Evolutionary conservation across 2,888 invertebrate species (phyloP).

Genomic region (Magallana nippona): DNA sequence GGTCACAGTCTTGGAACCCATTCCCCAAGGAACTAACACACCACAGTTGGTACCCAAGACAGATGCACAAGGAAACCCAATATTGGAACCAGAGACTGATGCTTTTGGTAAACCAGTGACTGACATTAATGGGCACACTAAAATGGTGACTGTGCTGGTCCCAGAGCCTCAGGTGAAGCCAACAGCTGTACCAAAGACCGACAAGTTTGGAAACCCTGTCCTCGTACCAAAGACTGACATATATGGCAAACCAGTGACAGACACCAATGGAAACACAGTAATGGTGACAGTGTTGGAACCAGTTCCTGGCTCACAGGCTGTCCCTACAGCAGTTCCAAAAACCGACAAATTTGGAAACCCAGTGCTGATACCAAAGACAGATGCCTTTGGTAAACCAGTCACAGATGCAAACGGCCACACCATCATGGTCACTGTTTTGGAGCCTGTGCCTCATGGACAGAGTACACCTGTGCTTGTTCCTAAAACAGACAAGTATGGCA

Average conservation of each 20-base stretch:
- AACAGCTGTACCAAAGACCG: slow-evolving; percentile 36
- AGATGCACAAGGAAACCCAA: slow-evolving; percentile 36
- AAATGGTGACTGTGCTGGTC: not conserved
- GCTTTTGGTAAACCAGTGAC: slow-evolving; percentile 39
- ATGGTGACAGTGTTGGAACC: slow-evolving; percentile 19
- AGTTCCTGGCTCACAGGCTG: slow-evolving; percentile 1
- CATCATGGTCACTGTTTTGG: not conserved
- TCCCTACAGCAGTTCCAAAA: slow-evolving; percentile 49
- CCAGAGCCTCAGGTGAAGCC: slow-evolving; percentile 19
- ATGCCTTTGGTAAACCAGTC: slow-evolving; percentile 32
- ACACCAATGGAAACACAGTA: slow-evolving; percentile 24
- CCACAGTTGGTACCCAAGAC: slow-evolving; percentile 12
- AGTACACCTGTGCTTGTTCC: slow-evolving; percentile 38
- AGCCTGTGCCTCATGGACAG: slow-evolving; percentile 39
- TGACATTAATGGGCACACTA: slow-evolving; percentile 20
- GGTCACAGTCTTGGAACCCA: slow-evolving; percentile 8
- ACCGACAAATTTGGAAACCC: slow-evolving; percentile 40
- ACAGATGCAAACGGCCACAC: slow-evolving; percentile 1
- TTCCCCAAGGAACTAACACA: slow-evolving; percentile 44
- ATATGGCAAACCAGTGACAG: slow-evolving; percentile 47
- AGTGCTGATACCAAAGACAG: slow-evolving; percentile 16
- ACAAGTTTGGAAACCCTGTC: slow-evolving; percentile 39
- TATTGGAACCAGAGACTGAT: slow-evolving; percentile 32
- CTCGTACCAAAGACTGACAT: slow-evolving; percentile 32
- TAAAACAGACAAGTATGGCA: not conserved